Conservation (phyloP, 2,888 invertebrate genomes). For the Rapana venosa region DNA sequence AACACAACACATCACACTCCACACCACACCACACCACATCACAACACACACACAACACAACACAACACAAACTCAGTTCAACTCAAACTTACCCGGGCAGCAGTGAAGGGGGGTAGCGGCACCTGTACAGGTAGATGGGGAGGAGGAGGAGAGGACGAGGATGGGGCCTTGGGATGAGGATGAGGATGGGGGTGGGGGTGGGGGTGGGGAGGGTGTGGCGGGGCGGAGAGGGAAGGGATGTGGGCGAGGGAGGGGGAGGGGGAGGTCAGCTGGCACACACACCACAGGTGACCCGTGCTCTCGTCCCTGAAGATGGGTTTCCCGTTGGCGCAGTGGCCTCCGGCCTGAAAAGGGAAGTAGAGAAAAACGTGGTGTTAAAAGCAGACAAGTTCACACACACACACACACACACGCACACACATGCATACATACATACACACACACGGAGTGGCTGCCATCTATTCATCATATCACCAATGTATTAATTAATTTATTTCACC, state of each 20-base stretch:
- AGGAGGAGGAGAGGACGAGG: not conserved
- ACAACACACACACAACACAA: too few species aligned
- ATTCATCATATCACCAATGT: too few species aligned
- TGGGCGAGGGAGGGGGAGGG: constrained; percentile 46
- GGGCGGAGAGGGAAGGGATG: not conserved
- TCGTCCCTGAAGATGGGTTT: constrained; percentile 58
- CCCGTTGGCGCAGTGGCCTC: constrained; percentile 52
- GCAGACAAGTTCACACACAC: not conserved
- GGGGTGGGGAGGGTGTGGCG: not conserved
- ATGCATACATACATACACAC: not conserved
- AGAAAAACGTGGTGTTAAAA: too few species aligned
- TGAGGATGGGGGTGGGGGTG: not conserved
- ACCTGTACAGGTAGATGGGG: not conserved
- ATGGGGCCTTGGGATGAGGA: not conserved
- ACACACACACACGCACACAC: not conserved
- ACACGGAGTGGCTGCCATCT: not conserved
- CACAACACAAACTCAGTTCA: not conserved
- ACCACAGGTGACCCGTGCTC: constrained; percentile 57
- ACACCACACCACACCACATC: too few species aligned
- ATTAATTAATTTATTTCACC: too few species aligned
- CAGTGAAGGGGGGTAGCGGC: not conserved
- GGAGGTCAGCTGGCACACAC: constrained; percentile 56
- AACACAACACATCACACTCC: too few species aligned
- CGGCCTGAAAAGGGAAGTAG: not conserved
- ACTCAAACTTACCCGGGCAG: not conserved